Evolutionary conservation across 2,888 invertebrate species (phyloP).

Genomic region (Atethmia centrago): DNA sequence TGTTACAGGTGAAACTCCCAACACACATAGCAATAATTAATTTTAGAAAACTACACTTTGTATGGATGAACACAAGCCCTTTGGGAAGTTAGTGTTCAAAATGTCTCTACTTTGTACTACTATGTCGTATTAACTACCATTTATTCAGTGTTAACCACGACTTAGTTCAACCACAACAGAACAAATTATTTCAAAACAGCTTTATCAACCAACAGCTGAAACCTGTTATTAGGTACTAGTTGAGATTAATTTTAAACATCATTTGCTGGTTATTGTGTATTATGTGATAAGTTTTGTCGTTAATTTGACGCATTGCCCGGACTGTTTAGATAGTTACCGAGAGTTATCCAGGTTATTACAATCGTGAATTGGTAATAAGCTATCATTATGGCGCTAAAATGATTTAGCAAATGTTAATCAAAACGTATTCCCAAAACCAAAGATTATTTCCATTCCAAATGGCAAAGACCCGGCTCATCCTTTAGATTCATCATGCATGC

Average conservation of each 20-base stretch:
- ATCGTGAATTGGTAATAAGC: not conserved
- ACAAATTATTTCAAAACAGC: slow-evolving; percentile 7
- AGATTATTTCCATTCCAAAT: not conserved
- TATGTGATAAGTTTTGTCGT: not conserved
- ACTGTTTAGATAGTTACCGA: too few species aligned
- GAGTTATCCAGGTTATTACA: not conserved
- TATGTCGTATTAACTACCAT: not conserved
- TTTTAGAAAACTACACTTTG: slow-evolving; percentile 11
- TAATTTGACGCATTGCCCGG: not conserved
- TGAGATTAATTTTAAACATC: slow-evolving; percentile 68
- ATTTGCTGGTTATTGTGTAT: too few species aligned
- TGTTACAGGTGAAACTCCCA: too few species aligned
- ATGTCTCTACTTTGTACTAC: not conserved
- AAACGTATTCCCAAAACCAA: not conserved
- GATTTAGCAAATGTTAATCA: not conserved
- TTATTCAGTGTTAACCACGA: not conserved
- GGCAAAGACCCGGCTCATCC: not conserved
- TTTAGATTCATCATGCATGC: too few species aligned
- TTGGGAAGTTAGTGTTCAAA: not conserved
- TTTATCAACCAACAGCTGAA: slow-evolving; percentile 1
- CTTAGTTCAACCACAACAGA: not conserved
- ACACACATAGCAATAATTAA: not conserved
- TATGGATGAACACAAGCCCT: not conserved
- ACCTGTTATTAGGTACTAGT: slow-evolving; percentile 7
- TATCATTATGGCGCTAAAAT: not conserved